Conservation (phyloP, 1,140 invertebrate genomes). For the Trachymyrmex cornetzi region DNA sequence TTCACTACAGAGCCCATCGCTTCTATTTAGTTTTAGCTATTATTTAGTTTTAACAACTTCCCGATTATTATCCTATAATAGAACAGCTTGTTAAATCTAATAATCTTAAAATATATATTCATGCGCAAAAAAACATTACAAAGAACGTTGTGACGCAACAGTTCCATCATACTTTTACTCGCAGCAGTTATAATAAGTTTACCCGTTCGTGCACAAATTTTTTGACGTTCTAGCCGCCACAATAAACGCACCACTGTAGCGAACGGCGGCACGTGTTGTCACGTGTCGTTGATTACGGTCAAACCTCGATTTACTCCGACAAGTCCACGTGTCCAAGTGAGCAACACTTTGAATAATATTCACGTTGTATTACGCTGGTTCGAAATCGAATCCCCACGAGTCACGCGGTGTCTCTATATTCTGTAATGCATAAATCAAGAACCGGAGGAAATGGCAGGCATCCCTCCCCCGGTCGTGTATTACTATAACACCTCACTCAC, state of each 20-base stretch:
- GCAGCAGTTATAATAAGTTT: conserved; percentile 35
- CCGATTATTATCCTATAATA: not conserved
- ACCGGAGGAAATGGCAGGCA: conserved; percentile 71
- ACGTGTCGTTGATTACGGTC: conserved; percentile 83
- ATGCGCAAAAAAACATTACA: not conserved
- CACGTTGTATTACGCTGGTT: conserved; percentile 64
- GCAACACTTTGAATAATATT: conserved; percentile 84
- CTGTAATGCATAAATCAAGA: conserved; percentile 78
- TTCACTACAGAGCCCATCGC: conserved; percentile 46
- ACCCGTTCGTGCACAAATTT: conserved; percentile 38
- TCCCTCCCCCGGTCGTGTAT: conserved; percentile 70
- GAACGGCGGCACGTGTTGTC: conserved; percentile 82
- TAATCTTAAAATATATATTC: not conserved
- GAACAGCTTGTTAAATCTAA: not conserved
- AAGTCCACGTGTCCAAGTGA: conserved; percentile 81
- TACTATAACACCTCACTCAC: conserved; percentile 72
- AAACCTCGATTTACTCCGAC: conserved; percentile 80
- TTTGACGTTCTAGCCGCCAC: conserved; percentile 19
- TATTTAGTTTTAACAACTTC: not conserved
- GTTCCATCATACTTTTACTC: conserved; percentile 10
- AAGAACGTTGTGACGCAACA: not conserved
- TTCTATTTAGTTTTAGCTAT: conserved; percentile 1
- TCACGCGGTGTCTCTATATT: conserved; percentile 70
- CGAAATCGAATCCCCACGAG: conserved; percentile 67
- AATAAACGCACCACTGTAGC: conserved; percentile 29